phyloP scores from a whole-genome alignment of 2,888 invertebrate genomes.

The Cephonodes hylas region DNA sequence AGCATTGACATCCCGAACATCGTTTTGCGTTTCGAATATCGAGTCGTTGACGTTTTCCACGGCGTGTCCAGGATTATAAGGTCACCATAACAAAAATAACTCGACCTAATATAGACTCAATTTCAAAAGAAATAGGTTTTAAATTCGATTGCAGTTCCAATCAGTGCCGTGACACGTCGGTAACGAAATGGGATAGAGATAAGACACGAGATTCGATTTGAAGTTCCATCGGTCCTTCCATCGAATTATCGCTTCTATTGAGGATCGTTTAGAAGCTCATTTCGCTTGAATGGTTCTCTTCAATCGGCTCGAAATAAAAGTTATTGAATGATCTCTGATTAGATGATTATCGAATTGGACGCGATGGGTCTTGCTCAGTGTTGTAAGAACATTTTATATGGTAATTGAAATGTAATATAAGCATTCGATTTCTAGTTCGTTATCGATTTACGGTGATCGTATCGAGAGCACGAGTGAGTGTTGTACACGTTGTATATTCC shows the following conservation, averaged over 20 bases:
- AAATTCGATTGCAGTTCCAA: conserved; percentile 39
- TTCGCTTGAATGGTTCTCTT: conserved; percentile 33
- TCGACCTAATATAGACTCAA: conserved; percentile 39
- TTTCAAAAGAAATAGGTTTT: conserved; percentile 37
- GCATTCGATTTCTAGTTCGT: conserved; percentile 65
- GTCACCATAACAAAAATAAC: conserved; percentile 31
- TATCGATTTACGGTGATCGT: conserved; percentile 62
- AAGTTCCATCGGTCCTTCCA: conserved; percentile 45
- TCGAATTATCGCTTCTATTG: conserved; percentile 49
- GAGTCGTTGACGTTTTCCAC: conserved; percentile 60
- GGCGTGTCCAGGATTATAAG: conserved; percentile 42
- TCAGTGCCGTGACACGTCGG: conserved; percentile 49
- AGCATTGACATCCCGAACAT: conserved; percentile 52
- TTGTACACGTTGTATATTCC: conserved; percentile 21
- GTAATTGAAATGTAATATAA: conserved; percentile 79
- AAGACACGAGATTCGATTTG: conserved; percentile 64
- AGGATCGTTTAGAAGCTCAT: conserved; percentile 38
- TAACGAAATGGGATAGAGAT: conserved; percentile 61
- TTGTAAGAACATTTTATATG: conserved; percentile 75
- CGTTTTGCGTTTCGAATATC: conserved; percentile 67
- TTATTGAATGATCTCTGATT: conserved; percentile 78
- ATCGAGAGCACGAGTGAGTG: conserved; percentile 35
- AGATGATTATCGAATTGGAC: conserved; percentile 78
- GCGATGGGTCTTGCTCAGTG: conserved; percentile 59
- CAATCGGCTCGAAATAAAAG: conserved; percentile 67